These are phyloP conservation scores for Drosophila sucinea DNA, from an alignment of 1,140 invertebrate genomes.

Conservation along the genomic window DNA sequence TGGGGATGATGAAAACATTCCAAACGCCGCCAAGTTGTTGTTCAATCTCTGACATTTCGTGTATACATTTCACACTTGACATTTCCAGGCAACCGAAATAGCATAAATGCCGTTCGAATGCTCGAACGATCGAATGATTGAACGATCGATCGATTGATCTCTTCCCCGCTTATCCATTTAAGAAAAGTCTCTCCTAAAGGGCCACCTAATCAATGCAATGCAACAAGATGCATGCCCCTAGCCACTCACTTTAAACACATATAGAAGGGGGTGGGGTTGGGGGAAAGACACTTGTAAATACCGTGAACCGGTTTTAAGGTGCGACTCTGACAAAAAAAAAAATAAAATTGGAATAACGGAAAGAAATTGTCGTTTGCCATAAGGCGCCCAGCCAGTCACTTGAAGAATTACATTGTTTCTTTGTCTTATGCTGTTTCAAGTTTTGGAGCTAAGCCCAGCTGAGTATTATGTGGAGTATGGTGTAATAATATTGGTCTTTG, in stretches of 20 bases:
- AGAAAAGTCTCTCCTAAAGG: constrained; percentile 1
- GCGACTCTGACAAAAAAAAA: constrained; percentile 36
- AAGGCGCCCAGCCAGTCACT: constrained; percentile 46
- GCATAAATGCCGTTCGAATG: neutral
- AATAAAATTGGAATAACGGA: constrained; percentile 38
- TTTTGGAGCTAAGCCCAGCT: constrained; percentile 7
- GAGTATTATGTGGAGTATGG: constrained; percentile 36
- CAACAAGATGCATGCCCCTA: constrained; percentile 29
- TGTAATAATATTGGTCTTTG: constrained; percentile 54
- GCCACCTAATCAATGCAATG: constrained; percentile 48
- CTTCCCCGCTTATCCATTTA: constrained; percentile 5
- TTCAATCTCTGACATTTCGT: constrained; percentile 53
- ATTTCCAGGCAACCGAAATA: constrained; percentile 54
- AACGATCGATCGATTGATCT: too few species aligned
- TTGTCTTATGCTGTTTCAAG: neutral
- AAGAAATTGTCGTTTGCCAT: constrained; percentile 41
- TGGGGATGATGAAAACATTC: constrained; percentile 20
- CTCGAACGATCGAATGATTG: too few species aligned
- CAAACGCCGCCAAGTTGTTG: constrained; percentile 5
- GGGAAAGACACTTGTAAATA: constrained; percentile 67
- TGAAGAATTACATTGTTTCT: constrained; percentile 41
- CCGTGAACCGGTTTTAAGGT: constrained; percentile 73
- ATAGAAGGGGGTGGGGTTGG: too few species aligned
- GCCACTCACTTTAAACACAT: neutral
- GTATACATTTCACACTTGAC: constrained; percentile 66